Evolutionary conservation across 2,113 vertebrate species (phyloP).

Genomic region (Diadophis punctatus): DNA sequence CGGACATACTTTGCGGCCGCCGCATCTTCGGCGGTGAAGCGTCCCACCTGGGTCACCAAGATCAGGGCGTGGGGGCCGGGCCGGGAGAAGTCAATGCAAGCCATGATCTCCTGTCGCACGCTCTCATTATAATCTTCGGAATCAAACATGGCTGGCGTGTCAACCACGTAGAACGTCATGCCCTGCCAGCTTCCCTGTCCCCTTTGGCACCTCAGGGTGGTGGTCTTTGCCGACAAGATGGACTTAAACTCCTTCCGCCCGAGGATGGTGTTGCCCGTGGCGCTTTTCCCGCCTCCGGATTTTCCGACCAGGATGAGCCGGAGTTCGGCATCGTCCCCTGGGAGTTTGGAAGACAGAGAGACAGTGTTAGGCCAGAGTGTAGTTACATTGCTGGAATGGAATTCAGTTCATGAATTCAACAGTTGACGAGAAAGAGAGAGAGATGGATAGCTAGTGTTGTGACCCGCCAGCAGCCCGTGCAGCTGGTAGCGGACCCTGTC

Average conservation of each 20-base stretch:
- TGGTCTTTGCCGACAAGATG: fast-evolving
- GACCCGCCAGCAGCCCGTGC: too few relatives aligned
- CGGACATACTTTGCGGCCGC: fast-evolving
- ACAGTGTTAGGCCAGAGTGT: too few relatives aligned
- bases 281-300: not conserved
- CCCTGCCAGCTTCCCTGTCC: fast-evolving
- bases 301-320: not conserved
- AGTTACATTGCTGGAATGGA: too few relatives aligned
- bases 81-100: fast-evolving
- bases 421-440: too few relatives aligned
- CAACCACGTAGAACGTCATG: conserved; percentile 9
- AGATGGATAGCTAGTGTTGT: too few relatives aligned
- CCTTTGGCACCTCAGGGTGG: not conserved
- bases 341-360: not conserved
- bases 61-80: not conserved
- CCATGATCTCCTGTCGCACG: too few relatives aligned
- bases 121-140: fast-evolving
- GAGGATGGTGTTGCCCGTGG: conserved; percentile 34
- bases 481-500: too few relatives aligned
- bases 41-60: not conserved
- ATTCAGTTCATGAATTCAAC: too few relatives aligned
- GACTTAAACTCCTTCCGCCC: conserved; percentile 18
- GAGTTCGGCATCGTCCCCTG: not conserved
- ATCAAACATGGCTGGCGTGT: conserved; percentile 14
- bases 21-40: not conserved